These are phyloP conservation scores for Pluvianellus socialis DNA, from an alignment of 2,113 vertebrate genomes.

Conservation along the genomic window DNA sequence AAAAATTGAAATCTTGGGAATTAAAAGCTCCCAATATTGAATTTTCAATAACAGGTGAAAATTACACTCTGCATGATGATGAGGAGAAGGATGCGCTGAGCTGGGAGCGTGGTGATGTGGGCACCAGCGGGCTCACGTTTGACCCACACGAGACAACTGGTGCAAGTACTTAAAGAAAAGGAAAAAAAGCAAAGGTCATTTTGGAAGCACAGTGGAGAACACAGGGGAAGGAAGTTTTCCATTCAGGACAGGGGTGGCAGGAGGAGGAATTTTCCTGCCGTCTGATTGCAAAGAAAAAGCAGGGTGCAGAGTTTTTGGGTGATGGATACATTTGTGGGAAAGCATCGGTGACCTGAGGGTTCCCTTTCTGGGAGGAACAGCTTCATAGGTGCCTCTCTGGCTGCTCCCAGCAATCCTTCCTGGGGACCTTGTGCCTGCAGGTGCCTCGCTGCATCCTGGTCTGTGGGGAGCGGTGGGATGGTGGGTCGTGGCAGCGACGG, in stretches of 20 bases:
- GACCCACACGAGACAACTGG: background rate
- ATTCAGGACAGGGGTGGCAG: background rate
- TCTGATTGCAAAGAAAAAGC: background rate
- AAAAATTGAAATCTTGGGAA: conserved; percentile 76
- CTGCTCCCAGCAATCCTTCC: background rate
- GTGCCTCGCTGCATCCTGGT: fast-evolving
- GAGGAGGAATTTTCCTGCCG: background rate
- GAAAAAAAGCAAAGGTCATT: background rate
- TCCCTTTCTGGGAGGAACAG: background rate
- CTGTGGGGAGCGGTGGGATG: fast-evolving
- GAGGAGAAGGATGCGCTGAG: conserved; percentile 6
- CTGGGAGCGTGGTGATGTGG: background rate
- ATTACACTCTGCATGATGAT: conserved; percentile 69
- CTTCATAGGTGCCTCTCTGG: background rate
- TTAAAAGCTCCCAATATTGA: conserved; percentile 75
- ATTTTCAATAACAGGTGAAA: conserved; percentile 78
- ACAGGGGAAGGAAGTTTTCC: background rate
- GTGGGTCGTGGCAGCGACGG: background rate
- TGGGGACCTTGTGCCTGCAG: background rate
- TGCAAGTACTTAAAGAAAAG: background rate
- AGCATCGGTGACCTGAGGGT: background rate
- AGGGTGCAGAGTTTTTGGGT: background rate
- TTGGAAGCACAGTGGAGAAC: background rate
- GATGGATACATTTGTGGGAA: background rate
- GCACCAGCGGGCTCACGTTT: background rate